Evolutionary conservation across 2,797 vertebrate species (phyloP), one percentile per base, ranked within the genome.

Genomic region (Antrozous pallidus): DNA sequence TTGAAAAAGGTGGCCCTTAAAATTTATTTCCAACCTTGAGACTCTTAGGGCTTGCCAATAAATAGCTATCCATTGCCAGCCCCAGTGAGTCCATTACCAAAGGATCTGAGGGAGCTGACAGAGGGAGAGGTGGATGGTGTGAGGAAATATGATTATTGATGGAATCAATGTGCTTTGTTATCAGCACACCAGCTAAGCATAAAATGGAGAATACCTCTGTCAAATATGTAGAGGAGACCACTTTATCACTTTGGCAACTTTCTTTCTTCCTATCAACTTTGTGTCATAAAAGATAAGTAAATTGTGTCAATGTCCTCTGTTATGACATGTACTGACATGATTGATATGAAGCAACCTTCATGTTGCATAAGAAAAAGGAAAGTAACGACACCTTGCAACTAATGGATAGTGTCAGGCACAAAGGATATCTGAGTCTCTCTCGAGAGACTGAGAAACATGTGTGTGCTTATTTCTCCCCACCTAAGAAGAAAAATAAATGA

Each of bases 211-310:
- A 38, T 2, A 58, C n/a, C 33, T 79, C 45, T 91, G 65, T 95
- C 89, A 83, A 8, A 67, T 89, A 58, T 40, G 33, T 33, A 31
- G 11, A 75, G 20, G 36, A 91, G 49, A 89, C 17, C 51, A 58
- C 70, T 96, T 87, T 31, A 84, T 95, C 87, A 95, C 8, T 14
- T 9, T 84, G 86, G 56, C 89, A 92, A 79, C 88, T 83, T 97
- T 90, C 81, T 95, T 96, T 82, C 80, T 96, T 92, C 86, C 49
- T 83, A 91, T 96, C 17, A 71, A 94, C 81, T 97, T 97, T 93
- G 75, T 56, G 95, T 93, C 96, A 73, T 75, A 96, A 94, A 71
- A 89, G 77, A 96, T 96, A 95, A 94, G 88, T 94, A 82, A 96
- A 97, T 90, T 3, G 77, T 90, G 83, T 70, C 90, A 0, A 93